Conservation (phyloP, 2,888 invertebrate species). For the Cyrtodaria siliqua region DNA sequence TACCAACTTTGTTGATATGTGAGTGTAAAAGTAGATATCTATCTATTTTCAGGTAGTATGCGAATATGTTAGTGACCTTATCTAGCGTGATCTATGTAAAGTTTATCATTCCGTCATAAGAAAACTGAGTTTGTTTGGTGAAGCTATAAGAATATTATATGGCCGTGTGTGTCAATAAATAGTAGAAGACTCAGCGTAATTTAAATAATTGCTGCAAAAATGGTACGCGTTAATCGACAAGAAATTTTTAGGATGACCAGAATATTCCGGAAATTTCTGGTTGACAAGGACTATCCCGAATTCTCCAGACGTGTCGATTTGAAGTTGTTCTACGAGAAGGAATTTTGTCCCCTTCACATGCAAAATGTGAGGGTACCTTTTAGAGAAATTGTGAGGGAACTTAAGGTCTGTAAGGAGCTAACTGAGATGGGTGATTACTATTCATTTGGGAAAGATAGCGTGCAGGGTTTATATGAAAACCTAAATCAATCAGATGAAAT, state of each 20-base stretch:
- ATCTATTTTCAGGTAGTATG: no score
- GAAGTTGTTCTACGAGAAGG: conserved; percentile 6
- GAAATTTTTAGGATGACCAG: neutral
- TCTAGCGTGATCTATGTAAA: no score
- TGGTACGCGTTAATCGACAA: no score
- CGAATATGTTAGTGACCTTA: no score
- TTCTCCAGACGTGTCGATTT: conserved; percentile 21
- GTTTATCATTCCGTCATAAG: no score
- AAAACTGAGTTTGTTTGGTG: no score
- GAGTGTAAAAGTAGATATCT: no score
- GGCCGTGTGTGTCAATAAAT: no score
- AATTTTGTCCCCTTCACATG: neutral
- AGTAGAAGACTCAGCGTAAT: no score
- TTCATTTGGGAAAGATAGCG: conserved; percentile 22
- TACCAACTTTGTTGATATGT: no score
- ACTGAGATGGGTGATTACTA: conserved; percentile 32
- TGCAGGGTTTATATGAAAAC: conserved; percentile 24
- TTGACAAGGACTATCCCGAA: conserved; percentile 9
- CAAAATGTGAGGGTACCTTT: neutral
- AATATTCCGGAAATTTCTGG: neutral
- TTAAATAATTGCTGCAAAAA: no score
- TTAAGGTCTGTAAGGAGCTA: conserved; percentile 4
- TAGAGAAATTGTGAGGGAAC: conserved; percentile 7
- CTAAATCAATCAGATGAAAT: conserved; percentile 7
- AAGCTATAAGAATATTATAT: no score